phyloP scores from a whole-genome alignment of 2,113 vertebrate species.

The Megaceryle torquata region DNA sequence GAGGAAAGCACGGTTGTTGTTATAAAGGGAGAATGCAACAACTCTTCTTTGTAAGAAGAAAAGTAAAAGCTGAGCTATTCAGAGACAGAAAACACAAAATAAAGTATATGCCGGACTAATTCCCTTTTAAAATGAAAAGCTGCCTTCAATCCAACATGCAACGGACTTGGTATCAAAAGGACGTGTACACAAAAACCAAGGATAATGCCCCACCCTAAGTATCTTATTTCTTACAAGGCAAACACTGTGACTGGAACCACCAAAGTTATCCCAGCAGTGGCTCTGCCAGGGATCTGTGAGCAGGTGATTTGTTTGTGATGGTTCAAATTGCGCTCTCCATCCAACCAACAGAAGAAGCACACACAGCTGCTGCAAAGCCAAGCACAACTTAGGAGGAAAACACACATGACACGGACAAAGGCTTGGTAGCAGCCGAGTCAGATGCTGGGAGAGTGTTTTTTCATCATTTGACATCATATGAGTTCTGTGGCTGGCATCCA shows the following conservation, averaged over 20 bases:
- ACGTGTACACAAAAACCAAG: neutral
- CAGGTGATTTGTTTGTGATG: rapidly evolving
- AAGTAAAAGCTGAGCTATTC: neutral
- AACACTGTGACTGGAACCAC: neutral
- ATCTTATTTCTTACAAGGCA: neutral
- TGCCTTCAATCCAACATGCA: neutral
- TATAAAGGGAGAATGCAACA: neutral
- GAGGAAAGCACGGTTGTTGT: neutral
- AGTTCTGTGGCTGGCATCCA: slow-evolving; percentile 17
- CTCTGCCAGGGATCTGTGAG: rapidly evolving
- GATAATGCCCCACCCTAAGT: neutral
- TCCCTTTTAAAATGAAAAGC: neutral
- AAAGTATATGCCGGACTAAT: neutral
- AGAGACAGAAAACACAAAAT: neutral
- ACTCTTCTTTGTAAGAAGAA: neutral
- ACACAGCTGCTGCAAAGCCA: rapidly evolving
- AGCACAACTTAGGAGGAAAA: neutral
- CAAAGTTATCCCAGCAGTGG: neutral
- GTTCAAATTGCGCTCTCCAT: rapidly evolving
- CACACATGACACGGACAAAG: rapidly evolving
- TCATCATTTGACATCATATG: neutral
- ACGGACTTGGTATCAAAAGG: neutral
- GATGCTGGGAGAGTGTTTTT: slow-evolving; percentile 8
- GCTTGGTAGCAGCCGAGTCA: neutral
- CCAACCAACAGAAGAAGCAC: neutral